Evolutionary conservation across 2,888 invertebrate species (phyloP), one percentile per base, ranked within the genome.

Genomic region (Lamellibrachia satsuma): DNA sequence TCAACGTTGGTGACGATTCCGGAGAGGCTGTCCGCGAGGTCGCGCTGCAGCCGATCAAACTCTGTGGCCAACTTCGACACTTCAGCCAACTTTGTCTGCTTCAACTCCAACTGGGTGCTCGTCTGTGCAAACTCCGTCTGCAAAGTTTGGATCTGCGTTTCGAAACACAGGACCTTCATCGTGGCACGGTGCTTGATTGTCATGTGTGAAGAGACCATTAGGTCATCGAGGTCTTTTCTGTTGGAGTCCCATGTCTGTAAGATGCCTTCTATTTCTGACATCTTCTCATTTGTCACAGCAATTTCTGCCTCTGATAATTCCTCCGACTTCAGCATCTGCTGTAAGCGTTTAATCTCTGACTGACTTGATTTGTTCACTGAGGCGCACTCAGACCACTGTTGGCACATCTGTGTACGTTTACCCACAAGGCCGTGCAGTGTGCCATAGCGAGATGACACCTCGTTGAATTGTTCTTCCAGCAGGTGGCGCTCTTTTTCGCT

Each of bases 311-410:
- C 95, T 22, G 93, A 97, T 0, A 98, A 97, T 96, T 98, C 98
- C 11, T 98, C 97, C 52, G 98, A 98, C 93, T 98, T 98, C 7
- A 98, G 97, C 96, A 98, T 98, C 95, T 98, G 98, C 95, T 98
- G 98, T 93, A 98, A 97, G 94, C 98, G 98, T 92, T 97, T 97
- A 91, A 98, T 96, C 95, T 98, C 98, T 94, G 98, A 98, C 94
- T 97, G 97, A 0, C 98, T 97, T 94, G 98, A 98, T 92, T 98
- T 97, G 94, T 98, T 98, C 98, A 98, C 98, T 94, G 97, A 98
- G 9, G 98, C 96, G 52, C 98, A 97, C 95, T 98, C 98, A 0
- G 97, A 97, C 98, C 98, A 96, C 52, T 95, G 95, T 60, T 95
- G 94, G 93, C 96, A 96, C 52, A 96, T 93, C 91, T 96, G 95